phyloP scores from a whole-genome alignment of 2,888 invertebrate genomes.

The Melikaiella ostensackeni region DNA sequence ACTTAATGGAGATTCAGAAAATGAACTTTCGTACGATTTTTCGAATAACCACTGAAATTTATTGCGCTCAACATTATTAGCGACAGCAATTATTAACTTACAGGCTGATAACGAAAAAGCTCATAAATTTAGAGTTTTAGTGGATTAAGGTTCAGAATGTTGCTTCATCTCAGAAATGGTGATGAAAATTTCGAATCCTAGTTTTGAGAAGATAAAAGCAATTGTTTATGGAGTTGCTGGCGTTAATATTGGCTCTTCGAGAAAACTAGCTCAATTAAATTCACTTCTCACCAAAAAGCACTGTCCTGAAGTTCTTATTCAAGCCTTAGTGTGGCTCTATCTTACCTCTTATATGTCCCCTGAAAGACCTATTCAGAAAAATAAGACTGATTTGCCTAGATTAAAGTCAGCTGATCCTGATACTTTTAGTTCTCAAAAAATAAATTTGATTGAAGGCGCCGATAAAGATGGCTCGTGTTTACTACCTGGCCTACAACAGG shows the following conservation, averaged over 20 bases:
- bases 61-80: background rate
- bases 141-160: background rate
- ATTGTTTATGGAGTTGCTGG: background rate
- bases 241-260: background rate
- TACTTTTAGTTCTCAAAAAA: background rate
- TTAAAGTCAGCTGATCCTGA: background rate
- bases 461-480: background rate
- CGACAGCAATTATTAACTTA: background rate
- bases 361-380: background rate
- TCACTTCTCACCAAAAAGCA: background rate
- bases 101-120: background rate
- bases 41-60: too few relatives aligned
- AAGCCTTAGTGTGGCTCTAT: background rate
- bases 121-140: slow-evolving; percentile 14
- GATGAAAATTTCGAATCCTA: background rate
- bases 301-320: background rate
- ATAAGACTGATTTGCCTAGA: background rate
- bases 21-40: too few relatives aligned
- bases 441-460: background rate
- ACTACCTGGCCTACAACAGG: background rate
- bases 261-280: background rate
- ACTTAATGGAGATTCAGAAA: too few relatives aligned
- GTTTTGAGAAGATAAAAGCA: background rate
- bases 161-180: slow-evolving; percentile 1
- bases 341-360: background rate